A percentile compares a stretch with the other conserved stretches of the same genome.
These are phyloP conservation scores for Drosophila arizonae DNA, from an alignment of 1,140 invertebrate species.

Conservation along the genomic window DNA sequence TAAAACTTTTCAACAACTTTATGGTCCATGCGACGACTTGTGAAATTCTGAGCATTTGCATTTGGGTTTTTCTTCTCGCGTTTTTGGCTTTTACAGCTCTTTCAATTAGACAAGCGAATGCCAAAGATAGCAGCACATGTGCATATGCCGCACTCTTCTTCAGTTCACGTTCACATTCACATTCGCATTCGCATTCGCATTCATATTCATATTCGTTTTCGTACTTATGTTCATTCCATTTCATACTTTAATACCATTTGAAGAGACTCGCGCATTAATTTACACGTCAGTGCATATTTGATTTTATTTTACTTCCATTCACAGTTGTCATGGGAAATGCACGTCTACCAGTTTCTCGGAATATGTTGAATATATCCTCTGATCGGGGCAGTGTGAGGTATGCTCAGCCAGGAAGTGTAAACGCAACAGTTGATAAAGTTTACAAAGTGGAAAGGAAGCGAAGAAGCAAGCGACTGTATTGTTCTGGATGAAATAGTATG, in stretches of 20 bases:
- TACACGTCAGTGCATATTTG: slow-evolving; percentile 73
- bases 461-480: neutral
- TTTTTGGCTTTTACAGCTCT: slow-evolving; percentile 16
- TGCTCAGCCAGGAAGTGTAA: neutral
- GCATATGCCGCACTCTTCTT: slow-evolving; percentile 1
- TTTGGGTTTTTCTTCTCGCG: neutral
- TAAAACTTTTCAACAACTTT: slow-evolving; percentile 47
- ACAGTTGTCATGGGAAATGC: slow-evolving; percentile 33
- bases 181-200: slow-evolving; percentile 12
- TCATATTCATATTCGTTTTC: slow-evolving; percentile 16
- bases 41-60: slow-evolving; percentile 16
- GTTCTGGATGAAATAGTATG: no score
- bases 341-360: slow-evolving; percentile 8
- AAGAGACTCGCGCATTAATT: slow-evolving; percentile 63
- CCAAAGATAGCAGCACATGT: slow-evolving; percentile 2
- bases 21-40: slow-evolving; percentile 32
- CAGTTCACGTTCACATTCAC: slow-evolving; percentile 2
- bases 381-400: neutral
- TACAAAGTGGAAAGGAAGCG: neutral
- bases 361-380: slow-evolving; percentile 11
- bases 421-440: neutral
- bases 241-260: slow-evolving; percentile 47
- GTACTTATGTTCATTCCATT: slow-evolving; percentile 23
- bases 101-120: slow-evolving; percentile 33
- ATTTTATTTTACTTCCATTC: slow-evolving; percentile 67